Evolutionary conservation across 2,797 vertebrate genomes (phyloP).

Genomic region (Epinephelus awoara): DNA sequence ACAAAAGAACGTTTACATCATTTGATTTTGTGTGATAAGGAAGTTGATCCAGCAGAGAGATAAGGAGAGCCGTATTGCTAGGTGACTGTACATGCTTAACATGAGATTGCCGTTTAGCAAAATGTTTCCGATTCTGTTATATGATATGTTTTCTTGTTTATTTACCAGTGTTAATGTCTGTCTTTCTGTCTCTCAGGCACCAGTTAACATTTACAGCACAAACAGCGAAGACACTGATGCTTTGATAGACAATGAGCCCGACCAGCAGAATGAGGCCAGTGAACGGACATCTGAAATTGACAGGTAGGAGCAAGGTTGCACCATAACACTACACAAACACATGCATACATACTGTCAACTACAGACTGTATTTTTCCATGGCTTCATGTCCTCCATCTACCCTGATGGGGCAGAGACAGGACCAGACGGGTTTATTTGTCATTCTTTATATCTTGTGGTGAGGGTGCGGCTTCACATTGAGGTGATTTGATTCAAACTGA

Average conservation of each 20-base stretch:
- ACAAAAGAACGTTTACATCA: background rate
- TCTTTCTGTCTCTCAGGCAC: constrained; percentile 79
- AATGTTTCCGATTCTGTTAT: constrained; percentile 16
- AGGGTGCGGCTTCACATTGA: constrained; percentile 32
- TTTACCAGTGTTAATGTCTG: background rate
- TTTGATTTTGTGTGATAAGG: constrained; percentile 1
- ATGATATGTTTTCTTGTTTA: background rate
- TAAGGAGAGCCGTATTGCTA: background rate
- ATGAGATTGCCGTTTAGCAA: background rate
- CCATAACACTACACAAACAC: constrained; percentile 1
- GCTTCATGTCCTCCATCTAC: background rate
- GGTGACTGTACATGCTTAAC: background rate
- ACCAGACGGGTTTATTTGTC: constrained; percentile 31
- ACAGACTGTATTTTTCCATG: background rate
- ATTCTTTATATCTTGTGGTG: constrained; percentile 20
- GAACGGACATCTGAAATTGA: constrained; percentile 74
- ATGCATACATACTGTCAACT: background rate
- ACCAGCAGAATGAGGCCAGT: constrained; percentile 81
- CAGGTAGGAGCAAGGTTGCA: constrained; percentile 80
- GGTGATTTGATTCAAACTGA: constrained; percentile 25
- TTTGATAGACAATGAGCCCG: constrained; percentile 82
- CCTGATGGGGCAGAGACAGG: constrained; percentile 20
- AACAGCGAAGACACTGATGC: constrained; percentile 82
- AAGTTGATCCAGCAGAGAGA: background rate
- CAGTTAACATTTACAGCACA: constrained; percentile 82